Evolutionary conservation across 2,888 invertebrate species (phyloP).

Genomic region (Cataglyphis altisquamis): DNA sequence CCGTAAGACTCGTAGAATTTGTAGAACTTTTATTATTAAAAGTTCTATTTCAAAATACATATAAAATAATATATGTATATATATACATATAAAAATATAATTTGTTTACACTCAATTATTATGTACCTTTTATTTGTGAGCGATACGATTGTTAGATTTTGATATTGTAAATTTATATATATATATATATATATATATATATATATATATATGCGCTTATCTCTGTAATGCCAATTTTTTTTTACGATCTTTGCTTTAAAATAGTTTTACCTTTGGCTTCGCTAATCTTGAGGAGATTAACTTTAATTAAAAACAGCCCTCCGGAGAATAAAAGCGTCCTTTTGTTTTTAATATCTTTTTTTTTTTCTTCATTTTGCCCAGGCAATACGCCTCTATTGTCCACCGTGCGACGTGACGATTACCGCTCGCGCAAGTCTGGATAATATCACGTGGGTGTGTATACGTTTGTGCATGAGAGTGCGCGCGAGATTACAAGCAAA

Average conservation of each 20-base stretch:
- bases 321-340: slow-evolving; percentile 20
- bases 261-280: slow-evolving; percentile 3
- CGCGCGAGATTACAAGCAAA: slow-evolving; percentile 27
- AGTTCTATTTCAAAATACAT: neutral
- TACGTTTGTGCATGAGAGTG: slow-evolving; percentile 19
- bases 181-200: neutral
- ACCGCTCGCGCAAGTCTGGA: slow-evolving; percentile 31
- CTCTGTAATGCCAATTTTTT: neutral
- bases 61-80: neutral
- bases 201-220: neutral
- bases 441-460: slow-evolving; percentile 29
- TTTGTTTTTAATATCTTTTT: neutral
- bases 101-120: neutral
- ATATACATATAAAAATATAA: neutral
- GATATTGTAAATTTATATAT: slow-evolving; percentile 22
- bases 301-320: slow-evolving; percentile 43
- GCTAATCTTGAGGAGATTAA: slow-evolving; percentile 35
- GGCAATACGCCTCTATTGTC: slow-evolving; percentile 19
- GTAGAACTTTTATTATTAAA: neutral
- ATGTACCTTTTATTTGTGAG: slow-evolving; percentile 14
- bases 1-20: neutral
- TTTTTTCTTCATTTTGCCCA: neutral
- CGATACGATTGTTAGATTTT: slow-evolving; percentile 21
- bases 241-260: neutral
- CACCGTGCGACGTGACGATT: slow-evolving; percentile 32